These are phyloP conservation scores for Pachypsylla venusta DNA, from an alignment of 1,140 invertebrate species.

Conservation along the genomic window DNA sequence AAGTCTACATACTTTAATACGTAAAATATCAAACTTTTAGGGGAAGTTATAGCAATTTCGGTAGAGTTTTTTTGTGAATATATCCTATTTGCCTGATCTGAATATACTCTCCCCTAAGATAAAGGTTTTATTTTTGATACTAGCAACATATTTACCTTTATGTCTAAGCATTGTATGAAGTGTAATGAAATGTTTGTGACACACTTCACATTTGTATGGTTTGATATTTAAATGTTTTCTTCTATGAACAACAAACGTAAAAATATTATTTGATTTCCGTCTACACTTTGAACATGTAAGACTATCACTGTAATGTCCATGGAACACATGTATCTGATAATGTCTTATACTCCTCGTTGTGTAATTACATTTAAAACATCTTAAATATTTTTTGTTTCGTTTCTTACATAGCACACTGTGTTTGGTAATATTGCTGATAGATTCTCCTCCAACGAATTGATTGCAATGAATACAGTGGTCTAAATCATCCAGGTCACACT, in stretches of 20 bases:
- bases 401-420: constrained; percentile 1
- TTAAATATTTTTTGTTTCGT: not conserved
- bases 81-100: too few relatives aligned
- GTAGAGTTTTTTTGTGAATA: too few relatives aligned
- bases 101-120: too few relatives aligned
- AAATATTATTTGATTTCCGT: constrained; percentile 6
- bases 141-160: not conserved
- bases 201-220: not conserved
- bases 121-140: too few relatives aligned
- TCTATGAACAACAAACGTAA: constrained; percentile 1
- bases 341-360: constrained; percentile 6
- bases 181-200: not conserved
- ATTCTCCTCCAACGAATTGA: not conserved
- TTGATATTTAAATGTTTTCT: not conserved
- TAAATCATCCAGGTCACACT: not conserved
- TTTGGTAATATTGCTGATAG: constrained; percentile 2
- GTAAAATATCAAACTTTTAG: too few relatives aligned
- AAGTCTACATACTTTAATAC: too few relatives aligned
- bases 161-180: not conserved
- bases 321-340: constrained; percentile 3
- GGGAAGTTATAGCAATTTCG: too few relatives aligned
- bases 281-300: not conserved
- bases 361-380: not conserved
- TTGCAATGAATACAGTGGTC: constrained; percentile 5
- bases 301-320: not conserved